Percentiles rank a stretch among this genome's conserved stretches.
phyloP scores from a whole-genome alignment of 2,888 invertebrate species.

The Philaethria dido region DNA sequence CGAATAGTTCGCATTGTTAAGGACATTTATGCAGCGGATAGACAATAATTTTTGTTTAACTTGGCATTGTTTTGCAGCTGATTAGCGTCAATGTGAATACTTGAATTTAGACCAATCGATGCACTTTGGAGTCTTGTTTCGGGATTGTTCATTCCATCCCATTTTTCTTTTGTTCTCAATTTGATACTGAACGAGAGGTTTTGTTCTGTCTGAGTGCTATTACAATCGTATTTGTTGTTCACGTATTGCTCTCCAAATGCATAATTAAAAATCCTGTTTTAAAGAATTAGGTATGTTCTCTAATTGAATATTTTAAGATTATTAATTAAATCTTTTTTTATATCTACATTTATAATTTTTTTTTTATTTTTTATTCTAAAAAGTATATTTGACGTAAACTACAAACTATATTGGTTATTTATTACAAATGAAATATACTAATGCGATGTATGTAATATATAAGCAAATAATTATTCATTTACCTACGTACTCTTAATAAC shows the following conservation, averaged over 20 bases:
- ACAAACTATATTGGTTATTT: too few species aligned
- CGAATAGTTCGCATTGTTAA: constrained; percentile 24
- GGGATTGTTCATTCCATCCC: constrained; percentile 53
- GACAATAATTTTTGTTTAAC: constrained; percentile 28
- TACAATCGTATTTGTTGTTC: constrained; percentile 51
- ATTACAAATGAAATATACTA: too few species aligned
- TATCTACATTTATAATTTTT: background rate
- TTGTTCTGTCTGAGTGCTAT: constrained; percentile 56
- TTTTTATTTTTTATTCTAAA: background rate
- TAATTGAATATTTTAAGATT: constrained; percentile 38
- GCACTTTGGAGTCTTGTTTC: constrained; percentile 57
- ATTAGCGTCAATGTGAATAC: constrained; percentile 53
- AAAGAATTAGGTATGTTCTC: constrained; percentile 44
- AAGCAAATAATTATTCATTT: background rate
- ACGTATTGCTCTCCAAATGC: constrained; percentile 47
- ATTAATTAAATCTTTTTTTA: constrained; percentile 2
- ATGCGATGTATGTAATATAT: too few species aligned
- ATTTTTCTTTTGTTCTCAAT: constrained; percentile 54
- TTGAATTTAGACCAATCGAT: constrained; percentile 56
- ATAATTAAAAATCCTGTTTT: constrained; percentile 47
- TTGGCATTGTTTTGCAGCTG: constrained; percentile 47
- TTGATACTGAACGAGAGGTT: constrained; percentile 51
- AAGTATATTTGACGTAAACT: background rate
- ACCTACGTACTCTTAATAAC: too few species aligned
- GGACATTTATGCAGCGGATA: constrained; percentile 26